A percentile compares a stretch with the other conserved stretches of the same genome.
These are phyloP conservation scores for Mnemiopsis leidyi DNA, from an alignment of 37 sponge, comb jelly and placozoan species.

Conservation along the genomic window DNA sequence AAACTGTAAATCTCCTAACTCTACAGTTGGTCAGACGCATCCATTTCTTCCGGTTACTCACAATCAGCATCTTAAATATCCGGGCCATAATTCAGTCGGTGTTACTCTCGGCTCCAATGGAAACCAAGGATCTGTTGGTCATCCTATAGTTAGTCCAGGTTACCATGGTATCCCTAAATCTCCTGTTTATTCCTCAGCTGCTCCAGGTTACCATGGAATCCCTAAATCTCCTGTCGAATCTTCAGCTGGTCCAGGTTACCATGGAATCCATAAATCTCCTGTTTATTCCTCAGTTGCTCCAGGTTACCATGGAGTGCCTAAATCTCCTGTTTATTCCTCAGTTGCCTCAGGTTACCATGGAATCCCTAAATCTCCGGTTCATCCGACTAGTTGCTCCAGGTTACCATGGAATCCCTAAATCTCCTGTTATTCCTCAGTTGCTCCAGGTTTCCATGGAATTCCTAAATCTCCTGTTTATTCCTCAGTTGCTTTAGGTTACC, in stretches of 20 bases:
- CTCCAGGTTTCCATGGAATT: not conserved
- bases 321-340: not conserved
- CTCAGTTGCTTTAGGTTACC: not conserved
- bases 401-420: not conserved
- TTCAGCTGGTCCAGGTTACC: not conserved
- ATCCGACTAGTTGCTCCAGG: not conserved
- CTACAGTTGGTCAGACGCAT: too few relatives aligned
- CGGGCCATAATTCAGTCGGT: too few relatives aligned
- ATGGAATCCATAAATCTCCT: not conserved
- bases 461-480: not conserved
- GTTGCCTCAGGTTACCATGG: not conserved
- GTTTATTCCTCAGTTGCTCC: not conserved
- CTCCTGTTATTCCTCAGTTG: not conserved
- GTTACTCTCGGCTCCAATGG: not conserved
- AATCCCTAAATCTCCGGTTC: not conserved
- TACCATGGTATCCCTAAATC: not conserved
- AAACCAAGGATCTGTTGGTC: not conserved
- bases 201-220: not conserved
- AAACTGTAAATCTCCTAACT: not conserved
- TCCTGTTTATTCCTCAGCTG: not conserved
- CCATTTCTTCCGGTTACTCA: too few relatives aligned
- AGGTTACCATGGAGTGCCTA: not conserved
- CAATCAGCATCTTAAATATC: too few relatives aligned
- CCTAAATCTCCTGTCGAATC: not conserved
- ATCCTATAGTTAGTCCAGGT: not conserved